phyloP scores from a whole-genome alignment of 1,140 invertebrate species.

The Hycleus phaleratus region DNA sequence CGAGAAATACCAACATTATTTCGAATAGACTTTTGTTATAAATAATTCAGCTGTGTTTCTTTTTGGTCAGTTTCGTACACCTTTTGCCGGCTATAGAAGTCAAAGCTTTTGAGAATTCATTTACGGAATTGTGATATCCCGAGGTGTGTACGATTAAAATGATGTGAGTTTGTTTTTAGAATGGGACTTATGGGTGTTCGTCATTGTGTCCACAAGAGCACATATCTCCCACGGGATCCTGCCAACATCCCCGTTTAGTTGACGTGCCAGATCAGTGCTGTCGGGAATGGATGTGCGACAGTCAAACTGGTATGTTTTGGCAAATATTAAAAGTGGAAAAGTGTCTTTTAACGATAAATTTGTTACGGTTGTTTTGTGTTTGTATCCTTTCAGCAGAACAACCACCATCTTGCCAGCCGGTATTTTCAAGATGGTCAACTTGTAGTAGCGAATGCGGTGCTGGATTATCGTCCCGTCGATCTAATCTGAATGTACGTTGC shows the following conservation, averaged over 20 bases:
- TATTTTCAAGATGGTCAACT: slow-evolving; percentile 50
- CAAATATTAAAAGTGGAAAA: background rate
- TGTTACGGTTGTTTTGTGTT: background rate
- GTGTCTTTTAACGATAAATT: no score
- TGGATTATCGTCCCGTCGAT: slow-evolving; percentile 54
- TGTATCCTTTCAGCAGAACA: slow-evolving; percentile 31
- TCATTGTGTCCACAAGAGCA: slow-evolving; percentile 63
- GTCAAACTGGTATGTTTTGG: slow-evolving; percentile 42
- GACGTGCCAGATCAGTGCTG: slow-evolving; percentile 61
- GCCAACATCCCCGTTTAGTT: slow-evolving; percentile 56
- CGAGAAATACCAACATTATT: no score
- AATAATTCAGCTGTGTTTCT: no score
- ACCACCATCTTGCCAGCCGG: slow-evolving; percentile 35
- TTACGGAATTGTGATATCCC: no score
- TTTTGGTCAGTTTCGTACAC: no score
- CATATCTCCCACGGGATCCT: slow-evolving; percentile 51
- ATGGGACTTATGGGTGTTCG: slow-evolving; percentile 65
- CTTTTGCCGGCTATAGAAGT: no score
- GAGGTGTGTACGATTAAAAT: no score
- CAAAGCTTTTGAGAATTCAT: no score
- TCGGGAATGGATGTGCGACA: slow-evolving; percentile 65
- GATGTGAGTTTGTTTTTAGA: slow-evolving; percentile 41
- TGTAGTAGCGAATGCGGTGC: slow-evolving; percentile 56
- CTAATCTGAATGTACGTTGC: slow-evolving; percentile 52
- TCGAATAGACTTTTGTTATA: no score